Conservation (phyloP, 2,888 invertebrate genomes). For the Coelogynopora nodosa region DNA sequence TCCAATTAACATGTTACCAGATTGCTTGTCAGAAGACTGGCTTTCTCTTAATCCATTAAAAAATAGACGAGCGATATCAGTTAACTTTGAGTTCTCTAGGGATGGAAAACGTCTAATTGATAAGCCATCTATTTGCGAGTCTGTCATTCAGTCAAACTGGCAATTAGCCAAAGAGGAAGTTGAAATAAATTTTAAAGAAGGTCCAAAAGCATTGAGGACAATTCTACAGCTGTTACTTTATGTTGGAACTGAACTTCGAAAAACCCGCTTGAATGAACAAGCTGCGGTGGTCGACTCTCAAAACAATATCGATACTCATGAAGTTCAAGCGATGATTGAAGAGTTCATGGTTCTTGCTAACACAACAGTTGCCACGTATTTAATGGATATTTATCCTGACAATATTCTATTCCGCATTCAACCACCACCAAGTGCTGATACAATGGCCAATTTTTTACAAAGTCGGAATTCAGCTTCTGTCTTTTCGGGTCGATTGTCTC, state of each 20-base stretch:
- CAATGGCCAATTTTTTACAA: too few species aligned
- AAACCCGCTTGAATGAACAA: background rate
- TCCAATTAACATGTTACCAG: background rate
- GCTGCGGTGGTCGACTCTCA: background rate
- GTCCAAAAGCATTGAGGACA: background rate
- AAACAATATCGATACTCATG: background rate
- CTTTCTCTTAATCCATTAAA: background rate
- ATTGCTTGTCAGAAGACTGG: background rate
- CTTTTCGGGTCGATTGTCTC: too few species aligned
- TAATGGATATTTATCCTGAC: too few species aligned
- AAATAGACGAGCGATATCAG: background rate
- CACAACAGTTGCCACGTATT: background rate
- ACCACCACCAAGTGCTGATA: too few species aligned
- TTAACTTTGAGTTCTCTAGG: background rate
- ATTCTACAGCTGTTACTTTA: background rate
- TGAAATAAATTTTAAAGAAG: background rate
- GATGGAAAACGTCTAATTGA: background rate
- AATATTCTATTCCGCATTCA: too few species aligned
- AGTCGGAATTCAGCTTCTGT: too few species aligned
- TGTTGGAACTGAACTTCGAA: background rate
- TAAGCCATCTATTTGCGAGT: background rate
- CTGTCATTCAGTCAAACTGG: background rate
- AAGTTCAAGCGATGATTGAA: background rate
- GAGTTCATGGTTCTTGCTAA: background rate
- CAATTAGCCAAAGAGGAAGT: background rate